Evolutionary conservation across 2,113 vertebrate genomes (phyloP), one percentile per base, ranked within the genome.

Genomic region (Furnarius figulus): DNA sequence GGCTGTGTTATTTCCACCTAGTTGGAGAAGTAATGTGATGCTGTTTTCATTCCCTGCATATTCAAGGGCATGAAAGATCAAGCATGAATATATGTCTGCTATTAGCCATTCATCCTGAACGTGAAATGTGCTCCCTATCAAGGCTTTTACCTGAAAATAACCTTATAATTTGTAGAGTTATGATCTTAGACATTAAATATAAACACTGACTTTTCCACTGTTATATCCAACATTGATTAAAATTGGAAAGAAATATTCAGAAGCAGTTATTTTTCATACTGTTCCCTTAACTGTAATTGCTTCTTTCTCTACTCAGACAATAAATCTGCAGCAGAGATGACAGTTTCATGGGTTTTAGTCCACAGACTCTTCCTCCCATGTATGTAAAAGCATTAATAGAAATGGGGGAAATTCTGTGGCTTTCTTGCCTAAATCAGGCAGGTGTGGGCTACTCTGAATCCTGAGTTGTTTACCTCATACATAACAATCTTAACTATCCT

Each of bases 41-140:
- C 74, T 95, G 80, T 74, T 89, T 91, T 63, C 53, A 81, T 68
- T 77, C 65, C 33, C 73, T 84, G 56, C 52, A 31, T 87, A 94
- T 74, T 90, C 84, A 89, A 96, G 92, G 68, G 56, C 89, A 75
- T 31, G 39, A 72, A 95, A 88, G 88, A 81, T 81, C 66, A 87
- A 85, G 49, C 82, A 72, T n/a, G 31, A 79, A 44, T 78, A 79
- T 74, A 13, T 82, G 33, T 65, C 62, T 89, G 63, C 58, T 83
- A 52, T 89, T 78, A 85, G 58, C 42, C 44, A 74, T 89, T 84
- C 76, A 84, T 61, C 55, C 74, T 72, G 65, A 87, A 89, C 33
- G 35, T 49, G 70, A 70, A 56, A 75, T 37, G 14, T 89, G 58
- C 24, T 93, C 40, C 56, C 55, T 92, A 13, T 33, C 59, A 84